phyloP scores from a whole-genome alignment of 2,888 invertebrate species.

The Scaptomyza caliginosa region DNA sequence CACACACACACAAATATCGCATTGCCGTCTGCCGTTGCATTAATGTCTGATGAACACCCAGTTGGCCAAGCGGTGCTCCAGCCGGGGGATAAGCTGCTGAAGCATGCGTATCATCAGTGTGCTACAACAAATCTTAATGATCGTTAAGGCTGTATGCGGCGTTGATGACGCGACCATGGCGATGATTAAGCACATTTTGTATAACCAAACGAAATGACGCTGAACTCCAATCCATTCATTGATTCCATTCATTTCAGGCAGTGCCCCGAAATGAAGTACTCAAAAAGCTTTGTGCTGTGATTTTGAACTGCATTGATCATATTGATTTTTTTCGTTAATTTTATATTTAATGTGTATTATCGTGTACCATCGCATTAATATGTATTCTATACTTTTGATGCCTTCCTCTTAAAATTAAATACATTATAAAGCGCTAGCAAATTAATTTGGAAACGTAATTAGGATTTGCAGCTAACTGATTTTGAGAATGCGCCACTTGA shows the following conservation, averaged over 20 bases:
- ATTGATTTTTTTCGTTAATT: slow-evolving; percentile 37
- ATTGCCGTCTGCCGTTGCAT: slow-evolving; percentile 66
- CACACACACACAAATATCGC: slow-evolving; percentile 2
- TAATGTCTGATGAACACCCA: slow-evolving; percentile 73
- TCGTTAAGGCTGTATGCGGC: slow-evolving; percentile 57
- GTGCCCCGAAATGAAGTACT: slow-evolving; percentile 69
- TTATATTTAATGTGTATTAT: slow-evolving; percentile 55
- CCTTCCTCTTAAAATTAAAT: slow-evolving; percentile 61
- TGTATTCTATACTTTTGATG: slow-evolving; percentile 32
- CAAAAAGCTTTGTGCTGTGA: slow-evolving; percentile 56
- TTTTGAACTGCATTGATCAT: slow-evolving; percentile 38
- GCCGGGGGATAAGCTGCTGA: slow-evolving; percentile 61
- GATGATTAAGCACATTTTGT: slow-evolving; percentile 65
- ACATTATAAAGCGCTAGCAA: slow-evolving; percentile 67
- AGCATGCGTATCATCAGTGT: slow-evolving; percentile 73
- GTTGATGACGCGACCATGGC: slow-evolving; percentile 60
- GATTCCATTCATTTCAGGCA: slow-evolving; percentile 44
- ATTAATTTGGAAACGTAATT: slow-evolving; percentile 58
- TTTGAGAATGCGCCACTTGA: slow-evolving; percentile 46
- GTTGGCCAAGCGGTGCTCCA: slow-evolving; percentile 43
- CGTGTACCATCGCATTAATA: slow-evolving; percentile 52
- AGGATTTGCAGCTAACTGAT: slow-evolving; percentile 55
- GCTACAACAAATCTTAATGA: slow-evolving; percentile 70
- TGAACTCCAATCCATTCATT: slow-evolving; percentile 53
- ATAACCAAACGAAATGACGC: slow-evolving; percentile 41